Evolutionary conservation across 1,140 invertebrate genomes (phyloP), one percentile per base, ranked within the genome.

Genomic region (Ylistrum balloti): DNA sequence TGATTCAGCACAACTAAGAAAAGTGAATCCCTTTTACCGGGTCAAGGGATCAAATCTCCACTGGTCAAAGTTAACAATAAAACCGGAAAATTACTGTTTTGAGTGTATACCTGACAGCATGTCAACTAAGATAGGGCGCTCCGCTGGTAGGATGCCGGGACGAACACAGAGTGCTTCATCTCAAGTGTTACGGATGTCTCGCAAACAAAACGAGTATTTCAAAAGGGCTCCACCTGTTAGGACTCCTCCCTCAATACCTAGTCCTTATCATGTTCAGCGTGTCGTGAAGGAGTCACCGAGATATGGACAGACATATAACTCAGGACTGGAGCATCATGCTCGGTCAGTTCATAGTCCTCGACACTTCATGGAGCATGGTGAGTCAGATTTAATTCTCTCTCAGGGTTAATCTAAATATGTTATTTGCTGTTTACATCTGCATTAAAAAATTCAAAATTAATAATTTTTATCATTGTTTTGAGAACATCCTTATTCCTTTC

Each of bases 221-320:
- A 93, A 92, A 33, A 93, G 89, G 48, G 93, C 92, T 10, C 94
- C 94, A 13, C 95, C 95, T 28, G 85, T 93, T 7, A 91, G 94
- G 32, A 95, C 95, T 20, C 93, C 95, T 11, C 95, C 95, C 22
- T 95, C 95, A 13, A 95, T 95, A 33, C 95, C 95, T 28, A 93
- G 91, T 90, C 92, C 93, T 13, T 92, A 93, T 41, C 90, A 92
- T 86, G 28, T 74, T 48, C 91, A 90, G 34, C 35, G 91, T 35
- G 88, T 34, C 2, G 87, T 85, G 10, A 87, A 38, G 22, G 48
- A 86, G 13, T 89, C 93, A 3, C 92, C 93, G 0, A 74, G 94
- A 28, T 88, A 91, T 0, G 92, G 91, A 41, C 89, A 92, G 13
- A 86, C 92, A 15, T 95, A 93, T 89, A 92, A 93, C 35, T 45